phyloP scores from a whole-genome alignment of 1,140 invertebrate species.

The Macrotrachela quadricornifera region DNA sequence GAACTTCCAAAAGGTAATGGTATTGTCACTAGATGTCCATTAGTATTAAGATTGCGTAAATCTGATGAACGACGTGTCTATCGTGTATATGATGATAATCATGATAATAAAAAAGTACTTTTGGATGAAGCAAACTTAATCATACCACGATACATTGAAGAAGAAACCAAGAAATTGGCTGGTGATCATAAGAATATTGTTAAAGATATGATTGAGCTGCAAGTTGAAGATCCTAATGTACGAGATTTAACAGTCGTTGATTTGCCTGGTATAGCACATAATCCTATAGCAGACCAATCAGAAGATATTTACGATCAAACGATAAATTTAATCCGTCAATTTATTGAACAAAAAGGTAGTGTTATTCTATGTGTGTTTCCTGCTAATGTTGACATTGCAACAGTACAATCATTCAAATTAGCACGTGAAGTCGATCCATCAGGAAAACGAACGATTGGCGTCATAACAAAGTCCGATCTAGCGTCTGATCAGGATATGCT shows the following conservation, averaged over 20 bases:
- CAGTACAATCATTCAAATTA: conserved; percentile 7
- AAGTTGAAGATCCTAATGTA: conserved; percentile 87
- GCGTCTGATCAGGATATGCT: neutral
- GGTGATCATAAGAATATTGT: conserved; percentile 95
- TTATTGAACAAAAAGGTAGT: conserved; percentile 1
- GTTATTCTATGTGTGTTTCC: conserved; percentile 10
- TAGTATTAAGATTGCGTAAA: conserved; percentile 44
- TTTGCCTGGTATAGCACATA: conserved; percentile 2
- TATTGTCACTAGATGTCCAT: conserved; percentile 82
- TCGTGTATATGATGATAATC: too few species aligned
- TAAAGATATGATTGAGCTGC: conserved; percentile 86
- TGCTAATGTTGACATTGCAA: conserved; percentile 10
- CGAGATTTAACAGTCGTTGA: conserved; percentile 14
- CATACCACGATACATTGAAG: conserved; percentile 71
- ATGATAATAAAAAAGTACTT: too few species aligned
- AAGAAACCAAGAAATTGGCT: conserved; percentile 85
- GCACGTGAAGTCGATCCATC: conserved; percentile 9
- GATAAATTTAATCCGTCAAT: neutral
- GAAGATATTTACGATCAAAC: neutral
- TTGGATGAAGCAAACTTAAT: too few species aligned
- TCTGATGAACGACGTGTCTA: too few species aligned
- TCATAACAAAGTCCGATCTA: conserved; percentile 4
- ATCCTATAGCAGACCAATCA: neutral
- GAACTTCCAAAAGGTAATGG: conserved; percentile 60
- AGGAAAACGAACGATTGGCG: conserved; percentile 10